Evolutionary conservation across 2,113 vertebrate genomes (phyloP).

Genomic region (Recurvirostra avosetta): DNA sequence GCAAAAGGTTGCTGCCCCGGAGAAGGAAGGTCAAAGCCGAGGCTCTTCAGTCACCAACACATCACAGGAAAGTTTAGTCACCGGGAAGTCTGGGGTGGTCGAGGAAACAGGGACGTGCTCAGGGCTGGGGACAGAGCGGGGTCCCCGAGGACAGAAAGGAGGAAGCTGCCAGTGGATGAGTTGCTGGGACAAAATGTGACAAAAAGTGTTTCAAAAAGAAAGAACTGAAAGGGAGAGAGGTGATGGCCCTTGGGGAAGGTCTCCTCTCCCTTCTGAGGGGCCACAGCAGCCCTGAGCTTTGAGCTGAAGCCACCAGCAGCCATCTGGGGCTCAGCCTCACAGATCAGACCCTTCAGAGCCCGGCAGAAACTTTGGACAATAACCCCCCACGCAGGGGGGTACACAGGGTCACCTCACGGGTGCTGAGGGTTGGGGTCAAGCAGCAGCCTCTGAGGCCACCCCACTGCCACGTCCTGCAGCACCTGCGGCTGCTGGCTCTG

Average conservation of each 20-base stretch:
- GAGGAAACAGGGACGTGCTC: not conserved
- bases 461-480: not conserved
- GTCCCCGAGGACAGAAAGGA: fast-evolving
- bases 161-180: not conserved
- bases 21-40: not conserved
- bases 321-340: not conserved
- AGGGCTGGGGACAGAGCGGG: not conserved
- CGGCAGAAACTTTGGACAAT: not conserved
- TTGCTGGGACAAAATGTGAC: not conserved
- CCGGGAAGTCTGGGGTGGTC: fast-evolving
- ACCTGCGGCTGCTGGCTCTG: not conserved
- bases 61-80: not conserved
- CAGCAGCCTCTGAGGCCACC: not conserved
- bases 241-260: not conserved
- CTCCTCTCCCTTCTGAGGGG: not conserved
- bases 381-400: fast-evolving
- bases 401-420: not conserved
- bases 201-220: not conserved
- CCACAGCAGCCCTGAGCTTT: not conserved
- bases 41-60: not conserved
- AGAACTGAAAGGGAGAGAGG: not conserved
- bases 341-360: not conserved
- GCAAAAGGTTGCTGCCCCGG: not conserved
- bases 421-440: not conserved
- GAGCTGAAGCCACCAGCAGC: not conserved